These are phyloP conservation scores for Dilophus febrilis DNA, from an alignment of 2,888 invertebrate species.

Conservation along the genomic window DNA sequence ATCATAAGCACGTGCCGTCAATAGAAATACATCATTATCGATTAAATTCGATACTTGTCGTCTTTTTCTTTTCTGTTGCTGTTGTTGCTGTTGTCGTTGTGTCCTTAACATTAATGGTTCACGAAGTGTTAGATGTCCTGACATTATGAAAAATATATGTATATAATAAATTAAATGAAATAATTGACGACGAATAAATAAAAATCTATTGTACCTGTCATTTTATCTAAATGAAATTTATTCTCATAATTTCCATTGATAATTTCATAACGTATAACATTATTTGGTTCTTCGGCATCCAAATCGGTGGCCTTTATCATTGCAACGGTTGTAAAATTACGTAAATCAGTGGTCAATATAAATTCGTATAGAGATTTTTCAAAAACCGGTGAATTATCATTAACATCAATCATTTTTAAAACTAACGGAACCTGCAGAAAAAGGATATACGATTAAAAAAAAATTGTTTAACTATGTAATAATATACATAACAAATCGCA, in stretches of 20 bases:
- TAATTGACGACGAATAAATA: too few species aligned
- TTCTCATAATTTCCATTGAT: slow-evolving; percentile 58
- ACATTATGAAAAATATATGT: slow-evolving; percentile 13
- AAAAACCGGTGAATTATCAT: slow-evolving; percentile 77
- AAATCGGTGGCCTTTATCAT: slow-evolving; percentile 67
- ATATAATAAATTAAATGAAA: too few species aligned
- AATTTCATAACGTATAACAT: slow-evolving; percentile 69
- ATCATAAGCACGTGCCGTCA: slow-evolving; percentile 67
- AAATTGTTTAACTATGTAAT: background rate
- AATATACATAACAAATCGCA: background rate
- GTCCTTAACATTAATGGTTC: slow-evolving; percentile 28
- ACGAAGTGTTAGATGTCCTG: slow-evolving; percentile 53
- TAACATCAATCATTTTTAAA: slow-evolving; percentile 60
- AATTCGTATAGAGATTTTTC: slow-evolving; percentile 64
- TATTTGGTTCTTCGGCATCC: slow-evolving; percentile 72
- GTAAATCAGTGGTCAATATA: slow-evolving; percentile 53
- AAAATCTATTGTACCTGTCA: too few species aligned
- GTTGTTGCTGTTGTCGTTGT: slow-evolving; percentile 17
- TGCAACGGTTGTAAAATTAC: slow-evolving; percentile 60
- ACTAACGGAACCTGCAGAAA: slow-evolving; percentile 45
- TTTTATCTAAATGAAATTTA: slow-evolving; percentile 55
- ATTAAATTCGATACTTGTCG: slow-evolving; percentile 32
- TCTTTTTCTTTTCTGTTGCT: slow-evolving; percentile 24
- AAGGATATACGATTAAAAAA: too few species aligned
- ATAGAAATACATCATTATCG: slow-evolving; percentile 39